Evolutionary conservation across 1,140 invertebrate species (phyloP).

Genomic region (Drosophila aff.): DNA sequence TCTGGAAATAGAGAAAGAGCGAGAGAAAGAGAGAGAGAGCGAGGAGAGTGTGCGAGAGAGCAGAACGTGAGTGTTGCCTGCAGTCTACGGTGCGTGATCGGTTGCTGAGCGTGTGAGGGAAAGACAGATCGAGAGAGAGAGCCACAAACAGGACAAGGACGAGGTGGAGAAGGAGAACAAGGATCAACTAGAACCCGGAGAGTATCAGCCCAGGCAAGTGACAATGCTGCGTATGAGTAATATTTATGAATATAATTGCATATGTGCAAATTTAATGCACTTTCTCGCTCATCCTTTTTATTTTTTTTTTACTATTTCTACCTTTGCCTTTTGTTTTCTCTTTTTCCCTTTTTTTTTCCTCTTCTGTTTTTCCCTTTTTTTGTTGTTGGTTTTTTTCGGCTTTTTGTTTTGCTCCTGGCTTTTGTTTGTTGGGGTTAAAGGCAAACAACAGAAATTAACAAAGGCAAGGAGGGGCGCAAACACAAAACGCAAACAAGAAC

Average conservation of each 20-base stretch:
- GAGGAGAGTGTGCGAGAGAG: constrained; percentile 13
- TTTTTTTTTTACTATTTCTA: neutral
- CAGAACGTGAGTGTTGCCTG: constrained; percentile 5
- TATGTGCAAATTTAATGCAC: constrained; percentile 1
- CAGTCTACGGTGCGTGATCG: constrained; percentile 9
- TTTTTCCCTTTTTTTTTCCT: neutral
- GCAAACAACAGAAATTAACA: constrained; percentile 80
- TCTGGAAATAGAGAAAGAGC: neutral
- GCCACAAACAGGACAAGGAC: neutral
- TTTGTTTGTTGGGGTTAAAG: constrained; percentile 68
- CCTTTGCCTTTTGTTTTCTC: neutral
- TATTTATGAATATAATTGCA: constrained; percentile 11
- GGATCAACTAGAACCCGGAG: constrained; percentile 6
- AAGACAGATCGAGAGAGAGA: constrained; percentile 25
- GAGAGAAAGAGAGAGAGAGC: neutral
- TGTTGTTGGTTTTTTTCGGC: neutral
- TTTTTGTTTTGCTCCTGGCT: constrained; percentile 36
- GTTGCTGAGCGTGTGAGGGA: constrained; percentile 4
- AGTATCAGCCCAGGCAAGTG: constrained; percentile 58
- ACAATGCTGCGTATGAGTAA: constrained; percentile 64
- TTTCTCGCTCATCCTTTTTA: neutral
- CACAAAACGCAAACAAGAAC: constrained; percentile 42
- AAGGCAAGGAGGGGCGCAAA: constrained; percentile 37
- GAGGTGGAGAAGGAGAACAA: neutral
- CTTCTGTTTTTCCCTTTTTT: neutral